Evolutionary conservation across 2,888 invertebrate species (phyloP).

Genomic region (Eupeodes latifasciatus): DNA sequence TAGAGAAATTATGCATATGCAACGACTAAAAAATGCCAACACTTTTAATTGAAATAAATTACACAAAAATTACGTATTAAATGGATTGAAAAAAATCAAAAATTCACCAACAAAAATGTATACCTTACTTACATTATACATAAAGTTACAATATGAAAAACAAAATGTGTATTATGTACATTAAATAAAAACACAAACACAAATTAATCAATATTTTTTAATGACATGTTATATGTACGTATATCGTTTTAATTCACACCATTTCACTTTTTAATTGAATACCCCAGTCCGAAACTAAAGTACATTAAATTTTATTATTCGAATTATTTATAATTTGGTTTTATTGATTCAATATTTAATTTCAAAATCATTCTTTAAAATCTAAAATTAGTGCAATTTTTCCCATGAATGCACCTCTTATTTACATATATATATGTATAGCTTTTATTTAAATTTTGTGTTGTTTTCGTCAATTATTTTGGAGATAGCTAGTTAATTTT

Average conservation of each 20-base stretch:
- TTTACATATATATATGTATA: not conserved
- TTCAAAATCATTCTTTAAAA: not conserved
- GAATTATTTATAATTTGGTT: slow-evolving; percentile 9
- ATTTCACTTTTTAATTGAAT: slow-evolving; percentile 18
- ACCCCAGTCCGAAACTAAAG: not conserved
- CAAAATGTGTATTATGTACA: not conserved
- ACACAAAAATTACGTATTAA: not conserved
- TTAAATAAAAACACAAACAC: not conserved
- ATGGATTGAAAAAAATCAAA: not conserved
- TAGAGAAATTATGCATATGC: not conserved
- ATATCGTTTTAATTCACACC: slow-evolving; percentile 13
- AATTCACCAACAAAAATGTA: not conserved
- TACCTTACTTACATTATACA: no score
- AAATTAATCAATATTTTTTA: slow-evolving; percentile 14
- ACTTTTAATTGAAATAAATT: slow-evolving; percentile 23
- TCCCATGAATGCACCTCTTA: no score
- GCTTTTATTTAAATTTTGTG: not conserved
- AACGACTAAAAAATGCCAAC: slow-evolving; percentile 1
- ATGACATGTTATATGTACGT: not conserved
- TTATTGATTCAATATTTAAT: slow-evolving; percentile 24
- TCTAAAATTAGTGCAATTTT: slow-evolving; percentile 6
- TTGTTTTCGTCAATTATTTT: not conserved
- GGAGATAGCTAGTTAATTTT: no score
- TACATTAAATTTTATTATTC: slow-evolving; percentile 27
- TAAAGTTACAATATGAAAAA: not conserved